Evolutionary conservation across 2,888 invertebrate genomes (phyloP), one percentile per base, ranked within the genome.

Genomic region (Lochmaea capreae): DNA sequence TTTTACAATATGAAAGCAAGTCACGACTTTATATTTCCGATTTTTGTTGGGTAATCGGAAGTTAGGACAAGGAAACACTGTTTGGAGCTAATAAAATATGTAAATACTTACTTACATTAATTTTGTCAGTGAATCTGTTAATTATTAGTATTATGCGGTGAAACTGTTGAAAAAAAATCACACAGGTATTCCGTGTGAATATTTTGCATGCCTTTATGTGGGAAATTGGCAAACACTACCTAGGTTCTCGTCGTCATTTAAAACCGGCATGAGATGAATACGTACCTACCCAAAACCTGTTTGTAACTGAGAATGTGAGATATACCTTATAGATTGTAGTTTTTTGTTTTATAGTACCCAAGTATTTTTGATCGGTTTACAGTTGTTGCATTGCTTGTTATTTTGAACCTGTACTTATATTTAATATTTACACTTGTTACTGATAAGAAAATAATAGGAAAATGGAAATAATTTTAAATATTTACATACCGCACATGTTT

Each of bases 211-310:
- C 8, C 49, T 49, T 49, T 8, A n/a, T 49, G 49, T n/a, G n/a
- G n/a, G 14, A 49, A 49, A 49, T 14, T 14, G 14, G 49, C 65
- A 46, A 49, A 52, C n/a, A 42, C 5, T 65, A 46, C 65, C 49
- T 65, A 33, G 3, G 14, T 18, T 65, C 49, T 33, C 52, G 52
- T 65, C n/a, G 46, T 49, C 10, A 12, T 67, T 43, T 42, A 57
- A 63, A 67, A 67, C 69, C 63, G 62, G 69, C 63, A 69, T 69
- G 54, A 58, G 39, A 43, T 43, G 39, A 42, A 52, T 67, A 58
- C 16, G 9, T 67, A 67, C 62, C 63, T 10, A 54, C n/a, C 39
- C 16, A 26, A 69, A 69, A 69, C 69, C 69, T 63, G 69, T 69
- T 69, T 54, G 42, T 54, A 63, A 33, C 61, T 68, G 2, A 59